Percentiles rank a stretch among this genome's conserved stretches.
Evolutionary conservation across 2,797 vertebrate genomes (phyloP).

Genomic region (Notolabrus celidotus): DNA sequence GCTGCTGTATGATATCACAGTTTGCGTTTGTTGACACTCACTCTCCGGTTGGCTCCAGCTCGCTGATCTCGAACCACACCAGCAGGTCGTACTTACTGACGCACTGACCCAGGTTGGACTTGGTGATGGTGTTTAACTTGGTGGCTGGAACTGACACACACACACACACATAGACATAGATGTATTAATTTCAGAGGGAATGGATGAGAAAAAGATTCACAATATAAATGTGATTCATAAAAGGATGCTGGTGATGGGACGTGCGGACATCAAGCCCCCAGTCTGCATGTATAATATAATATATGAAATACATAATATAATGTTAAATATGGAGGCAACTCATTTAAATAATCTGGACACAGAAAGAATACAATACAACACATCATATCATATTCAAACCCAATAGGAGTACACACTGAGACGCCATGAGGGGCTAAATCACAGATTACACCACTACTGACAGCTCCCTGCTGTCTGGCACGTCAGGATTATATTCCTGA

Average conservation of each 20-base stretch:
- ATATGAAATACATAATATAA: background rate
- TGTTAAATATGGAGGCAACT: background rate
- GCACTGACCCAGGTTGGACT: conserved; percentile 95
- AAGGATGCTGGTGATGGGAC: conserved; percentile 3
- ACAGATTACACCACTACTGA: conserved; percentile 61
- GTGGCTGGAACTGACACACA: conserved; percentile 92
- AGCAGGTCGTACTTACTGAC: conserved; percentile 98
- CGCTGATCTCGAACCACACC: conserved; percentile 99
- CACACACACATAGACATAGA: conserved; percentile 24
- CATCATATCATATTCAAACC: conserved; percentile 12
- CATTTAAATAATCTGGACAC: conserved; percentile 8
- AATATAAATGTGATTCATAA: conserved; percentile 6
- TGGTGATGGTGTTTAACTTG: conserved; percentile 95
- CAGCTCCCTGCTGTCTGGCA: conserved; percentile 50
- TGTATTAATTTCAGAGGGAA: background rate
- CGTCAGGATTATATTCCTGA: conserved; percentile 53
- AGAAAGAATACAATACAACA: conserved; percentile 3
- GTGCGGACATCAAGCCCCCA: conserved; percentile 4
- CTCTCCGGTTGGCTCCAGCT: conserved; percentile 99
- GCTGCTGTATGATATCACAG: background rate
- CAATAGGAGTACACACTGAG: background rate
- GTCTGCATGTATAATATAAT: background rate
- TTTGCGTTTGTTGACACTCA: conserved; percentile 83
- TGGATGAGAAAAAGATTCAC: background rate
- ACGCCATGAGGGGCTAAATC: conserved; percentile 36